Evolutionary conservation across 2,888 invertebrate genomes (phyloP).

Genomic region (Metopia argyrocephala): DNA sequence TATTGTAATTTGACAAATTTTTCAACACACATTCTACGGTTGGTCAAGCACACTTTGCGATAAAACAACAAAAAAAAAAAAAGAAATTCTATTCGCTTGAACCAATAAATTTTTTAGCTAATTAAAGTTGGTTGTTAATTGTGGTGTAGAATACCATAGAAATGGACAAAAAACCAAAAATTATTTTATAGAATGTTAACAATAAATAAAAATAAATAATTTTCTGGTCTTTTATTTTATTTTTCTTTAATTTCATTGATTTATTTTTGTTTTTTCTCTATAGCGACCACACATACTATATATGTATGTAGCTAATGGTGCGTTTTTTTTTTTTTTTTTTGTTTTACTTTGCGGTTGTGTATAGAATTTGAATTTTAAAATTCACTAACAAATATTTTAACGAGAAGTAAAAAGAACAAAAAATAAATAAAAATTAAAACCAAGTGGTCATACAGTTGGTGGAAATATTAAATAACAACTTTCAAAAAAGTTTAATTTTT

Average conservation of each 20-base stretch:
- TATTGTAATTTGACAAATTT: constrained; percentile 52
- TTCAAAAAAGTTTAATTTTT: constrained; percentile 14
- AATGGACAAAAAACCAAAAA: background rate
- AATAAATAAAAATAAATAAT: constrained; percentile 31
- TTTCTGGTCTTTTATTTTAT: background rate
- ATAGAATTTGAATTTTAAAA: constrained; percentile 58
- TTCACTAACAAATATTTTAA: constrained; percentile 40
- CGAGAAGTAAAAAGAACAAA: background rate
- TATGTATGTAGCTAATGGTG: constrained; percentile 54
- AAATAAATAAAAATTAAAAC: background rate
- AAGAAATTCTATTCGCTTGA: background rate
- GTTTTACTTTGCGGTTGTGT: constrained; percentile 39
- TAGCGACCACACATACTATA: constrained; percentile 56
- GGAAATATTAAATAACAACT: constrained; percentile 50
- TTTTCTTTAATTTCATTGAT: background rate
- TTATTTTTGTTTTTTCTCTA: constrained; percentile 10
- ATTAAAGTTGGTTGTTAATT: constrained; percentile 42
- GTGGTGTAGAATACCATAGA: constrained; percentile 23
- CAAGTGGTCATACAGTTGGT: constrained; percentile 6
- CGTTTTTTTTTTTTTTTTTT: constrained; percentile 28
- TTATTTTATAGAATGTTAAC: constrained; percentile 17
- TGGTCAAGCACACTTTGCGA: too few relatives aligned
- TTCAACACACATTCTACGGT: constrained; percentile 20
- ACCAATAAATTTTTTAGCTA: constrained; percentile 12
- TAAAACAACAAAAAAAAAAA: too few relatives aligned